phyloP scores from a whole-genome alignment of 2,113 vertebrate genomes.

The Epinephelus fuscoguttatus region DNA sequence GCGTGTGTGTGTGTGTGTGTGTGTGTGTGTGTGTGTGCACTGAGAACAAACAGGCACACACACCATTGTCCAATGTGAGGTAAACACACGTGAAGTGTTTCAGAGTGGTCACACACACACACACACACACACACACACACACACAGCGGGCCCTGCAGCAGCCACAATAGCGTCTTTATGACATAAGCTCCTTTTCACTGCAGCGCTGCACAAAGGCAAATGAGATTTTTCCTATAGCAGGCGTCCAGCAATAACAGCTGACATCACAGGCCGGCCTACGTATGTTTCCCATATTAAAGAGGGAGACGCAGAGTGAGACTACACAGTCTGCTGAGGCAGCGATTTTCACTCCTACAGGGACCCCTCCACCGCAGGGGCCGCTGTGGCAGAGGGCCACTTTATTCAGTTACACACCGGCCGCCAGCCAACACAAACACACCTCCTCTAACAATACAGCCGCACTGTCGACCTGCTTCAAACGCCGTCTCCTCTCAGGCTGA shows the following conservation, averaged over 20 bases:
- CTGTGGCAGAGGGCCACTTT: slow-evolving; percentile 46
- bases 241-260: slow-evolving; percentile 80
- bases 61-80: slow-evolving; percentile 55
- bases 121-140: slow-evolving; percentile 14
- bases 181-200: slow-evolving; percentile 74
- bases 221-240: slow-evolving; percentile 73
- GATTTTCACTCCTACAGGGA: slow-evolving; percentile 47
- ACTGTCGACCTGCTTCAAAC: background rate
- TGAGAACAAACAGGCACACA: slow-evolving; percentile 49
- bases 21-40: slow-evolving; percentile 39
- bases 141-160: slow-evolving; percentile 1
- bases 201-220: slow-evolving; percentile 72
- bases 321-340: slow-evolving; percentile 70
- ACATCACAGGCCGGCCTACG: slow-evolving; percentile 71
- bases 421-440: slow-evolving; percentile 38
- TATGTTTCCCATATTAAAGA: slow-evolving; percentile 74
- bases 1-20: slow-evolving; percentile 45
- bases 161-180: slow-evolving; percentile 77
- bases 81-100: slow-evolving; percentile 57
- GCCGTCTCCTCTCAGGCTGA: no score
- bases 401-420: slow-evolving; percentile 44
- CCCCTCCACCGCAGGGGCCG: slow-evolving; percentile 20
- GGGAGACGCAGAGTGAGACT: slow-evolving; percentile 64
- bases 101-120: slow-evolving; percentile 41
- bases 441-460: slow-evolving; percentile 7